Conservation (phyloP, 2,113 vertebrate species). For the Cyprinodon brontotheroides region DNA sequence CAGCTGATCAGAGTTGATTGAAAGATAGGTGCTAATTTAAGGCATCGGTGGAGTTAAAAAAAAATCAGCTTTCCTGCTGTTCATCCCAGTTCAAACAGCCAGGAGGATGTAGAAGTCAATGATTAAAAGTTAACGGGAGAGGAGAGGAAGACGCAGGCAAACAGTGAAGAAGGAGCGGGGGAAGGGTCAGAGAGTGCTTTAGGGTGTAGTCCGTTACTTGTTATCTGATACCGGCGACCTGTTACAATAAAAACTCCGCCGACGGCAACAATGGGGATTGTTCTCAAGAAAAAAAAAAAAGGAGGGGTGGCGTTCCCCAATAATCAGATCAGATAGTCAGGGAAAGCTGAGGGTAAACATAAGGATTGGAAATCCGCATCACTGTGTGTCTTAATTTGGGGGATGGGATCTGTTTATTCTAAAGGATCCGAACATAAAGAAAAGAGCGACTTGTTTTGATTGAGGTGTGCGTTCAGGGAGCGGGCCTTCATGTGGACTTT, state of each 20-base stretch:
- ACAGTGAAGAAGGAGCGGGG: not conserved
- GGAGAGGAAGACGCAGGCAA: constrained; percentile 9
- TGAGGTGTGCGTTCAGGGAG: not conserved
- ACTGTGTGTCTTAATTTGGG: not conserved
- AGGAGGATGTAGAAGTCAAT: constrained; percentile 65
- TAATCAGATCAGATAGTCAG: constrained; percentile 33
- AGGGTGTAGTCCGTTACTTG: constrained; percentile 78
- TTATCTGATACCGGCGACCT: constrained; percentile 69
- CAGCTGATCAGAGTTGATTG: no score
- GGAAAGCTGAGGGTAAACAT: constrained; percentile 12
- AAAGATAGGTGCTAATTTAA: no score
- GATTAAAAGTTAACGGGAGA: constrained; percentile 64
- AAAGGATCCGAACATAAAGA: not conserved
- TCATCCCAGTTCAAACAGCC: no score
- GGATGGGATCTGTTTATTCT: not conserved
- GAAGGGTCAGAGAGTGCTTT: constrained; percentile 1
- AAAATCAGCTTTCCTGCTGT: no score
- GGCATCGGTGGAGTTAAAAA: no score
- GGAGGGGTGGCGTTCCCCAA: not conserved
- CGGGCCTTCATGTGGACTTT: not conserved
- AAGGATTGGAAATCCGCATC: not conserved
- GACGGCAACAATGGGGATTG: constrained; percentile 73
- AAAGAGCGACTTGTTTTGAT: not conserved
- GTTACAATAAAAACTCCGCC: constrained; percentile 69
- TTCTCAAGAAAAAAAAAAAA: constrained; percentile 30